These are phyloP conservation scores for Gopherus flavomarginatus DNA, from an alignment of 2,113 vertebrate species.

Conservation along the genomic window DNA sequence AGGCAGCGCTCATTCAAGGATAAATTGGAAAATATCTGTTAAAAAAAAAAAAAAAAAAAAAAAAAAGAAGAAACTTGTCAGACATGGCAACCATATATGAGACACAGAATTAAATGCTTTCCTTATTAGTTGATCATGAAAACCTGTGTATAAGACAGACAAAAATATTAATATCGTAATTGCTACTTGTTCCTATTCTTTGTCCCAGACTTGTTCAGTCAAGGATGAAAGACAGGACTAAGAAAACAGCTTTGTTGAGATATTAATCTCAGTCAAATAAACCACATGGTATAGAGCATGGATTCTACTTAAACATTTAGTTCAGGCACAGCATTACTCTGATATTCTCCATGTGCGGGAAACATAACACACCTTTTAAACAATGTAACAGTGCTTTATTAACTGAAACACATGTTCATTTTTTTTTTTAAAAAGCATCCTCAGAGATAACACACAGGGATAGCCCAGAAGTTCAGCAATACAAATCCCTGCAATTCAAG, in stretches of 20 bases:
- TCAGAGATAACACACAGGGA: background rate
- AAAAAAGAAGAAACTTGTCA: background rate
- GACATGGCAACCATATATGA: background rate
- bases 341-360: background rate
- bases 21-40: conserved; percentile 95
- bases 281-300: background rate
- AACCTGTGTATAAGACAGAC: background rate
- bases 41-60: background rate
- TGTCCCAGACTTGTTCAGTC: background rate
- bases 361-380: background rate
- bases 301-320: background rate
- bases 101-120: background rate
- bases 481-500: background rate
- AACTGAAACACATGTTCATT: background rate
- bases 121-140: background rate
- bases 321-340: background rate
- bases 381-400: background rate
- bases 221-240: background rate
- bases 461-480: background rate
- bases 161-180: background rate
- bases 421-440: background rate
- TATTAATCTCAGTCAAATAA: background rate
- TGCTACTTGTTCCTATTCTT: background rate
- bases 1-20: conserved; percentile 96
- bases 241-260: background rate